A percentile compares a stretch with the other conserved stretches of the same genome.
phyloP scores from a whole-genome alignment of 2,888 invertebrate genomes.

The Eupithecia inturbata region DNA sequence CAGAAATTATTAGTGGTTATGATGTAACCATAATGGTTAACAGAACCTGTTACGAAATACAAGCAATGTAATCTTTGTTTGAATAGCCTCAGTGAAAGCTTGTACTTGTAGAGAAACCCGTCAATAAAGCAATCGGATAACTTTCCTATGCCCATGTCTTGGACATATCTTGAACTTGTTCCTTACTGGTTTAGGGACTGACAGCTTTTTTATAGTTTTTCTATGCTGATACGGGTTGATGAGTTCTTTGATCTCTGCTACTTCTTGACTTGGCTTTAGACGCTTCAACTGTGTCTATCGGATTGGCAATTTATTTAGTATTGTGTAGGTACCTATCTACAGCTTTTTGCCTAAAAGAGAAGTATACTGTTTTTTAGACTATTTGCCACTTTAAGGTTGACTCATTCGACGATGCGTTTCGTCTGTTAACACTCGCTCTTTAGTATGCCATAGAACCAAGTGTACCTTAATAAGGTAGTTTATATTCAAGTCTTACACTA shows the following conservation, averaged over 20 bases:
- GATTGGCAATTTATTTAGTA: not conserved
- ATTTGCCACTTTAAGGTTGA: not conserved
- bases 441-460: not conserved
- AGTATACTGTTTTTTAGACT: not conserved
- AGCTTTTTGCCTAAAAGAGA: not conserved
- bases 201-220: conserved; percentile 37
- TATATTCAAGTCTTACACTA: not conserved
- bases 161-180: conserved; percentile 19
- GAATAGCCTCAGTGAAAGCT: conserved; percentile 63
- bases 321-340: no score
- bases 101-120: conserved; percentile 61
- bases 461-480: not conserved
- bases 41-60: conserved; percentile 9
- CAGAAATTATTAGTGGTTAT: not conserved
- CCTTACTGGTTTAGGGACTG: conserved; percentile 59
- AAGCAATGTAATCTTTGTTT: conserved; percentile 14
- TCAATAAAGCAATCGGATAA: conserved; percentile 68
- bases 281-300: not conserved
- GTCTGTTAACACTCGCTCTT: not conserved
- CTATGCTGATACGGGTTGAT: not conserved
- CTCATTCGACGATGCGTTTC: not conserved
- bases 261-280: not conserved
- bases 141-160: conserved; percentile 68
- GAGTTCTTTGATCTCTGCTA: not conserved
- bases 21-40: conserved; percentile 10